Evolutionary conservation across 2,113 vertebrate species (phyloP).

Genomic region (Lycocorax pyrrhopterus): DNA sequence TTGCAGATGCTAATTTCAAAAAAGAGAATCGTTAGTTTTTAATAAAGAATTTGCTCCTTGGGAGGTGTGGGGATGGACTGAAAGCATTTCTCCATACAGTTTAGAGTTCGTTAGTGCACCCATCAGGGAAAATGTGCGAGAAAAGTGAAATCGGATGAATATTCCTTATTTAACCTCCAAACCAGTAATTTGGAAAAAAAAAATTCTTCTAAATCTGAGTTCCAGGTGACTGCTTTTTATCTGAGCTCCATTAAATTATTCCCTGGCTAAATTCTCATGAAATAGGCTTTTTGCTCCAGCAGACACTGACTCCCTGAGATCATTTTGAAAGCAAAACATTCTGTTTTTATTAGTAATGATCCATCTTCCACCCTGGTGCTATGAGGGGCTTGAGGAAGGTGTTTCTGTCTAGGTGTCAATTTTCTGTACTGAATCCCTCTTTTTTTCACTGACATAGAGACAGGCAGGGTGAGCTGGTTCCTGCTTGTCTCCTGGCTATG

Average conservation of each 20-base stretch:
- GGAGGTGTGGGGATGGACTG: not conserved
- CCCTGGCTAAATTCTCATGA: conserved; percentile 38
- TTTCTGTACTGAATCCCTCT: not conserved
- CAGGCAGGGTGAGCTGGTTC: not conserved
- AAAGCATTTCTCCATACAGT: not conserved
- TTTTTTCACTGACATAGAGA: not conserved
- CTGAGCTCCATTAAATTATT: conserved; percentile 36
- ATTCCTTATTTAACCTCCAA: conserved; percentile 28
- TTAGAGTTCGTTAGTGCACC: conserved; percentile 3
- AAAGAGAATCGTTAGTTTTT: not conserved
- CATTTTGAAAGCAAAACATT: not conserved
- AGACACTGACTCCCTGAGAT: not conserved
- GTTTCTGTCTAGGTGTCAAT: not conserved
- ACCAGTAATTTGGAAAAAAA: conserved; percentile 3
- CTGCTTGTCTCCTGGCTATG: not conserved
- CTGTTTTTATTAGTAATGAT: not conserved
- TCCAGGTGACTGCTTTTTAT: conserved; percentile 50
- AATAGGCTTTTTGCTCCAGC: not conserved
- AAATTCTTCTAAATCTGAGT: conserved; percentile 48
- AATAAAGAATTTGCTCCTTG: not conserved
- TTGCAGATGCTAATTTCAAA: not conserved
- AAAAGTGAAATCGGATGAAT: conserved; percentile 1
- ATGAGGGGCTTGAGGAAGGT: not conserved
- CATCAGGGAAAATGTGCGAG: not conserved
- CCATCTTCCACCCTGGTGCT: not conserved